Base-by-base conservation (phyloP, 2,113 vertebrate species). In the Sciurus niger region DNA sequence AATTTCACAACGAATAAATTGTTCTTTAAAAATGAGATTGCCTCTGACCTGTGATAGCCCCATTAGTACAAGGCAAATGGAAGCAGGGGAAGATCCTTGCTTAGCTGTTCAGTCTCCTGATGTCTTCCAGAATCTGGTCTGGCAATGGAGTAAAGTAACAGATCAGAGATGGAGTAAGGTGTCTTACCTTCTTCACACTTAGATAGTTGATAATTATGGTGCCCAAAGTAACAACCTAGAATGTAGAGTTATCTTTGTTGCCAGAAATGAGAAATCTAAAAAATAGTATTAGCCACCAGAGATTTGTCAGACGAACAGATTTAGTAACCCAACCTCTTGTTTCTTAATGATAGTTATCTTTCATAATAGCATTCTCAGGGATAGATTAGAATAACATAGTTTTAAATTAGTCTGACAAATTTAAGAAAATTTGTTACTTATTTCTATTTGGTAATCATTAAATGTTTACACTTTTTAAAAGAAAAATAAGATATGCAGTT, bases 321-420 rank as follows among this genome's bases (percentile, higher is more conserved):
- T 58, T 65, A 22, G 65, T 84, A 40, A 30, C 86, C 18, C n/a
- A 68, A 9, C n/a, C 22, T 73, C 2, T 18, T 85, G 77, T 83
- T 40, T 77, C 12, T 30, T 18, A 48, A 83, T 51, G 51, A 46
- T 7, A 2, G 10, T 77, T 48, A 72, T 2, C 32, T 8, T 79
- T 78, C 43, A 17, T 2, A 6, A 85, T 40, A 60, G 20, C 34
- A 6, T 0, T 30, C 28, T 30, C 43, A 28, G 22, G 4, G 74
- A 5, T 20, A 70, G 48, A 68, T 16, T 92, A 22, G 17, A n/a
- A 96, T 43, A 91, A 84, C 67, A 12, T 53, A 89, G 9, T 43
- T 88, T 24, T 83, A 85, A 93, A 79, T 85, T 32, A 93, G 51
- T 16, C 16, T 95, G 34, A 68, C 73, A 94, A 92, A 87, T 90